Evolutionary conservation across 1,140 invertebrate species (phyloP).

Genomic region (Drosophila pectinifera): DNA sequence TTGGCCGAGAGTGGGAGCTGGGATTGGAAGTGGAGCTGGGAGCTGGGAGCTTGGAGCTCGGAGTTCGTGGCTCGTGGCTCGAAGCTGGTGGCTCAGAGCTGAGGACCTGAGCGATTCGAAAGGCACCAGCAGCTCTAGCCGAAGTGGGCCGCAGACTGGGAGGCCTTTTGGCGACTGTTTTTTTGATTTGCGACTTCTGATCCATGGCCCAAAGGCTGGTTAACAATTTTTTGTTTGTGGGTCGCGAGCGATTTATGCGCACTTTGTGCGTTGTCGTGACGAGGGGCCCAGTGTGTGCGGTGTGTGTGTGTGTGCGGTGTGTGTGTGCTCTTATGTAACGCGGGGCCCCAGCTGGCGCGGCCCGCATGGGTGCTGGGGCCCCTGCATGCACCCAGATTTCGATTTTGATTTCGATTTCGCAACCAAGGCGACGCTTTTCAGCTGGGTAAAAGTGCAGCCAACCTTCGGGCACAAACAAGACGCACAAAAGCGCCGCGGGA

Average conservation of each 20-base stretch:
- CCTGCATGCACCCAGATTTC: conserved; percentile 15
- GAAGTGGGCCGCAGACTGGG: conserved; percentile 22
- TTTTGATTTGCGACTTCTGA: conserved; percentile 47
- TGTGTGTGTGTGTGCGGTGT: too few relatives aligned
- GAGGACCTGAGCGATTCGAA: conserved; percentile 42
- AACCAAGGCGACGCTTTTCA: conserved; percentile 33
- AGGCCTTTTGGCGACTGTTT: conserved; percentile 20
- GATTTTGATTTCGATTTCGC: conserved; percentile 23
- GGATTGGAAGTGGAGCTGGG: neutral
- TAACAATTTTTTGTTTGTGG: conserved; percentile 34
- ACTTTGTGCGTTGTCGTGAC: conserved; percentile 54
- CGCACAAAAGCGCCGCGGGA: neutral
- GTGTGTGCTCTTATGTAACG: conserved; percentile 33
- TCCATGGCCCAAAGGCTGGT: conserved; percentile 36
- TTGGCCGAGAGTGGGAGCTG: conserved; percentile 20
- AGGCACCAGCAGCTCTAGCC: conserved; percentile 20
- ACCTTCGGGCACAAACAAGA: conserved; percentile 29
- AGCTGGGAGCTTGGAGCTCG: neutral
- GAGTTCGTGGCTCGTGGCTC: conserved; percentile 3
- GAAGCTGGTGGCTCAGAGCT: neutral
- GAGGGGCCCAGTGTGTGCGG: conserved; percentile 23
- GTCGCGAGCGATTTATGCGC: conserved; percentile 47
- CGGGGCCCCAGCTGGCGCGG: conserved; percentile 12
- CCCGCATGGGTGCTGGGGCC: too few relatives aligned
- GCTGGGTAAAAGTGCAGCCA: conserved; percentile 1